Evolutionary conservation across 2,113 vertebrate species (phyloP), one percentile per base, ranked within the genome.

Genomic region (Himantopus leucocephalus): DNA sequence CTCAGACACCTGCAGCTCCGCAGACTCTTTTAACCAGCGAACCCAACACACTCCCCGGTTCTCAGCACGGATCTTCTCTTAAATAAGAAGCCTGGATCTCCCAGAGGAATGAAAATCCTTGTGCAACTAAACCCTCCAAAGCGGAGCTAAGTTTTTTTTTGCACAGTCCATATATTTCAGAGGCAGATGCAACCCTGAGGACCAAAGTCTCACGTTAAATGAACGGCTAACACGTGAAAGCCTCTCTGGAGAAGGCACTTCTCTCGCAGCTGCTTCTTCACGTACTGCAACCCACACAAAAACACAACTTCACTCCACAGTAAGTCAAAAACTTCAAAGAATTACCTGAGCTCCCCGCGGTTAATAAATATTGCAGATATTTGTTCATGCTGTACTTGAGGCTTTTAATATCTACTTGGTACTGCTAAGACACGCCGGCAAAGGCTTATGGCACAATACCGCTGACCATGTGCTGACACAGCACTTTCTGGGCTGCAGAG

Each of bases 361-460:
- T 90, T 59, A 95, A 6, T 14, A 98, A 88, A 43, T 58, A 94
- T 14, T 87, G 91, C 81, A 97, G 93, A 2, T 98, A 98, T 6
- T 98, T 98, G 96, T 97, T 98, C 97, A 97, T 98, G 90, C 58
- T 10, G 60, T 32, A 41, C 83, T 82, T 14, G 32, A 91, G 85
- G 30, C 71, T 92, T 66, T 86, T 24, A 83, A 26, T 24, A 52
- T 43, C 71, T 48, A 48, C 41, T 60, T 8, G 84, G 55, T 1
- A 50, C 41, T 45, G 58, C 74, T 3, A 56, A 56, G 89, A 9
- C 82, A 5, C 19, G 48, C 91, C 23, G 7, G 86, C 78, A 9
- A 50, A 68, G 74, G 77, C 82, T 35, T 13, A 5, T 19, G 81
- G 92, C 93, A 72, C 90, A 37, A 34, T 7, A 29, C 48, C 35